phyloP scores from a whole-genome alignment of 92 coral and sea anemone genomes.

The Porites cylindrica region DNA sequence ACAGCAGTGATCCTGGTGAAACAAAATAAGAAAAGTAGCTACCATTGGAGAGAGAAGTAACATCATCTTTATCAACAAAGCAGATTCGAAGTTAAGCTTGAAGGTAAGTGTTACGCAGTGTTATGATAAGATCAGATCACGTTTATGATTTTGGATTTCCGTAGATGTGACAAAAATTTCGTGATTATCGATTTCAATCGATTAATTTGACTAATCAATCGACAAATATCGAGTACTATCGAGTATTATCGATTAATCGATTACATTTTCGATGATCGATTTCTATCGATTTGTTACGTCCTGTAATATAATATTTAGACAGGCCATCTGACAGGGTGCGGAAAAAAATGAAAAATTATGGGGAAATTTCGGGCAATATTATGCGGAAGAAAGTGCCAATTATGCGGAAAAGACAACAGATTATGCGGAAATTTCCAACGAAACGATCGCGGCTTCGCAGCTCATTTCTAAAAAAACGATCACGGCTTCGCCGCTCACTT shows the following conservation, averaged over 20 bases:
- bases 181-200: constrained; percentile 1
- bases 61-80: constrained; percentile 21
- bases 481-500: no score
- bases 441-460: no score
- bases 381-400: no score
- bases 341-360: no score
- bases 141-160: neutral
- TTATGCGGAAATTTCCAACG: no score
- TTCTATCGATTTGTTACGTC: no score
- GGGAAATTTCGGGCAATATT: no score
- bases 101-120: neutral
- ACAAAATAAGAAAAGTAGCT: constrained; percentile 11
- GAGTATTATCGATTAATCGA: neutral
- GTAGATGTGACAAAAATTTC: neutral
- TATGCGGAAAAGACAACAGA: no score
- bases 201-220: neutral
- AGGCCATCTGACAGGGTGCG: no score
- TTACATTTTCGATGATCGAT: neutral
- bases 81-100: neutral
- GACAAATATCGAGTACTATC: constrained; percentile 4
- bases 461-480: no score
- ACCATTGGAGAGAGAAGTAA: constrained; percentile 19
- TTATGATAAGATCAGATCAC: neutral
- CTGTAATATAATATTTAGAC: no score
- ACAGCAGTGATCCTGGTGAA: constrained; percentile 3